phyloP scores from a whole-genome alignment of 2,797 vertebrate species.

The Tachyglossus aculeatus region DNA sequence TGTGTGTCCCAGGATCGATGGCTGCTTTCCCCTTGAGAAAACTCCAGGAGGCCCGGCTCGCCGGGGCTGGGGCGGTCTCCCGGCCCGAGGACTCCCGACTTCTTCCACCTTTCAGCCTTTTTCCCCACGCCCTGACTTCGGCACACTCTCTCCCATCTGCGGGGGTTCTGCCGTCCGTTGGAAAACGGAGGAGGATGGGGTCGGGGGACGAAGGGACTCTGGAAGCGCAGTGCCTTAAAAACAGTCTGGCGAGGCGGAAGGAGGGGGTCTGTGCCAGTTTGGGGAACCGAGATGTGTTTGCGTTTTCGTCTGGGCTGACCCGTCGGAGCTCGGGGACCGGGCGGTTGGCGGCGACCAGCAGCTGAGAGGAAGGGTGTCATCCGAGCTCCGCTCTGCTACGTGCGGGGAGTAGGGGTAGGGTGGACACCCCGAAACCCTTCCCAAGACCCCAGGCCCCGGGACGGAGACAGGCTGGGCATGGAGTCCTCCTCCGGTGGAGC shows the following conservation, averaged over 20 bases:
- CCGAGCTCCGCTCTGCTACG: background rate
- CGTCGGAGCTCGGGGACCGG: background rate
- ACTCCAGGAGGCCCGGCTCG: constrained; percentile 60
- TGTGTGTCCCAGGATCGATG: constrained; percentile 77
- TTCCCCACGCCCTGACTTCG: background rate
- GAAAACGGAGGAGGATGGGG: constrained; percentile 30
- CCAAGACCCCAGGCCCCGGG: background rate
- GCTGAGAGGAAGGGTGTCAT: no score
- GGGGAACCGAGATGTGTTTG: no score
- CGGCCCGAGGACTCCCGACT: constrained; percentile 47
- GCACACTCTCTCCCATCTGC: background rate
- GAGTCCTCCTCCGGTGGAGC: no score
- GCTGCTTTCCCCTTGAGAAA: constrained; percentile 77
- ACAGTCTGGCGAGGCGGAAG: no score
- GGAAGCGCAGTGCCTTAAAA: constrained; percentile 2
- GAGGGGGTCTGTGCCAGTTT: no score
- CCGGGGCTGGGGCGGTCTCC: constrained; percentile 32
- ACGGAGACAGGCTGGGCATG: background rate
- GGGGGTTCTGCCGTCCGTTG: constrained; percentile 13
- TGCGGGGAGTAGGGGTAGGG: background rate
- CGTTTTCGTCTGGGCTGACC: no score
- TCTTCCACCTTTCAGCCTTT: constrained; percentile 3
- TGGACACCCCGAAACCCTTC: background rate
- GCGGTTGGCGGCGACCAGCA: background rate
- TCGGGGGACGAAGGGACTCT: constrained; percentile 11